Base-by-base conservation (phyloP, 64 coral and sea anemone species). In the Montipora foliosa region DNA sequence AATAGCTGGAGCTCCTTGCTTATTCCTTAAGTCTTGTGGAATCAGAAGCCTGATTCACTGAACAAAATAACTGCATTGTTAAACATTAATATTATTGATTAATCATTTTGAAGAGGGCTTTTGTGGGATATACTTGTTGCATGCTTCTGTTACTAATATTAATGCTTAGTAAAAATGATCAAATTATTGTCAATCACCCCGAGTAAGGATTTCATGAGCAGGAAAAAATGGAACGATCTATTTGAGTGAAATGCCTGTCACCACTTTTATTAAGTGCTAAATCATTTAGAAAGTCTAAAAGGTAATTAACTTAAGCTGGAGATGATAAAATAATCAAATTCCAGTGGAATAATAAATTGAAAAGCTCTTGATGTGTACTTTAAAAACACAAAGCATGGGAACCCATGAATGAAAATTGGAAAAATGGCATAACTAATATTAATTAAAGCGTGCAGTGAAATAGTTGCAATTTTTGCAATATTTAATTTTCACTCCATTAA, bases 1-100 rank as follows among this genome's bases (percentile, higher is more conserved):
- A 86, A 19, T 86, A 86, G 61, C 67, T 49, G 82, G 82, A 72
- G 82, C 82, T 86, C 82, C 82, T 86, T 86, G 82, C 82, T 86
- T 50, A 82, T 82, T 82, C 53, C 57, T 14, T 82, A 51, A 71
- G 37, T 70, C 62, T 86, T 47, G 67, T 86, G 82, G 82, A 72
- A 86, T 86, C 66, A 71, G 82, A 68, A 52, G 62, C 64, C 19
- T 86, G 66, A 86, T 86, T 86, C 82, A 72, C 64, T 22, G 16
- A 86, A 84, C 45, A 22, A 86, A 84, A 86, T 71, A 86, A 86
- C 82, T 64, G 44, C 24, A 17, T n/a, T 86, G 66, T 71, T 72
- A 86, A 86, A 86, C 19, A 71, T 71, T 50, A 86, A 84, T 57
- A 57, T 57, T 57, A 57, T 68, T 68, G 45, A 47, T 67, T 44